Evolutionary conservation across 1,140 invertebrate species (phyloP).

Genomic region (Leucophenga varia): DNA sequence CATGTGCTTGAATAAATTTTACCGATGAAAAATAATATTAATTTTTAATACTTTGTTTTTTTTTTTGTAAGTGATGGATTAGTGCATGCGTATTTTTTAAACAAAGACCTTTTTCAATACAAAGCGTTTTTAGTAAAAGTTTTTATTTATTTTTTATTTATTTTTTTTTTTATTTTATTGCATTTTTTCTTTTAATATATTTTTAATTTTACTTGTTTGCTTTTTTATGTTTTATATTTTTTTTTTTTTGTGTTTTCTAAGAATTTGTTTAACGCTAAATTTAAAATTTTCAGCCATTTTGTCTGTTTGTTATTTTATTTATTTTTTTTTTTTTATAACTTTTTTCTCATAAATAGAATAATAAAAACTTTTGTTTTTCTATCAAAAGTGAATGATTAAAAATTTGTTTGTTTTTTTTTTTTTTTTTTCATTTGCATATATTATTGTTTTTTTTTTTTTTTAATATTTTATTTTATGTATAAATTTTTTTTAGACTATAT

Average conservation of each 20-base stretch:
- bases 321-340: conserved; percentile 2
- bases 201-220: too few relatives aligned
- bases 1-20: conserved; percentile 47
- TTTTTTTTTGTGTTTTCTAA: conserved; percentile 28
- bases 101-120: too few relatives aligned
- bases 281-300: conserved; percentile 50
- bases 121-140: too few relatives aligned
- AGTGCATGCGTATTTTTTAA: too few relatives aligned
- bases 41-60: too few relatives aligned
- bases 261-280: conserved; percentile 14
- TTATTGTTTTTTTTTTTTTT: conserved; percentile 19
- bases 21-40: too few relatives aligned
- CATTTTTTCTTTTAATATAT: conserved; percentile 2
- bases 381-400: conserved; percentile 50
- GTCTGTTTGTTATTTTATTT: conserved; percentile 22
- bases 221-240: conserved; percentile 5
- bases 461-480: conserved; percentile 4
- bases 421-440: conserved; percentile 15
- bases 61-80: too few relatives aligned
- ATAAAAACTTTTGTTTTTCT: conserved; percentile 23
- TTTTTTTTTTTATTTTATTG: not conserved
- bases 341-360: not conserved
- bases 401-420: conserved; percentile 30
- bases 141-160: conserved; percentile 27
- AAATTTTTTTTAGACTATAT: not conserved